These are phyloP conservation scores for Heptranchias perlo DNA, from an alignment of 2,113 vertebrate genomes.

Conservation along the genomic window DNA sequence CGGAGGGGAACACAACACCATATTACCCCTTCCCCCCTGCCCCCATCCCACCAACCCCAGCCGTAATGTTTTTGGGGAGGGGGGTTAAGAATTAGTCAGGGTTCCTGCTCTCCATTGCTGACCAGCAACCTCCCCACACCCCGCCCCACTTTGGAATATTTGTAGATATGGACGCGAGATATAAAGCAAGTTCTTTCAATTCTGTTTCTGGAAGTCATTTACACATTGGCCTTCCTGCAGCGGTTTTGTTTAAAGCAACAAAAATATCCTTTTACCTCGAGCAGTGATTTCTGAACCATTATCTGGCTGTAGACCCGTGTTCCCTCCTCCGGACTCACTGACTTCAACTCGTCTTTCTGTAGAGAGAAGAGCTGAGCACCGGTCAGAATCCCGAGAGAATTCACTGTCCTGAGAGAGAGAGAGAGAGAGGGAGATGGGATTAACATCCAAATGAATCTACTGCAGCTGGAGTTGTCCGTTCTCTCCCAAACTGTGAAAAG, in stretches of 20 bases:
- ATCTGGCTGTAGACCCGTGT: slow-evolving; percentile 79
- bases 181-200: too few relatives aligned
- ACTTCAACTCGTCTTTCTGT: slow-evolving; percentile 65
- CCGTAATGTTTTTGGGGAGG: too few relatives aligned
- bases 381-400: slow-evolving; percentile 60
- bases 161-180: too few relatives aligned
- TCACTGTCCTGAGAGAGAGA: slow-evolving; percentile 54
- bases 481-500: background rate
- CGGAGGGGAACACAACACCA: too few relatives aligned
- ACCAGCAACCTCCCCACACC: too few relatives aligned
- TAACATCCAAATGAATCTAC: background rate
- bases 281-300: slow-evolving; percentile 69
- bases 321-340: slow-evolving; percentile 67
- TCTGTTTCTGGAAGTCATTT: too few relatives aligned
- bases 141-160: too few relatives aligned
- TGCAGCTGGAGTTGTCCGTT: background rate
- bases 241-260: too few relatives aligned
- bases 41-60: too few relatives aligned
- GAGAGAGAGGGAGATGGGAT: background rate
- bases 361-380: slow-evolving; percentile 70
- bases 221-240: background rate
- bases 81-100: too few relatives aligned
- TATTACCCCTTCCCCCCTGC: too few relatives aligned
- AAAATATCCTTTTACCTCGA: slow-evolving; percentile 56
- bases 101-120: too few relatives aligned